These are phyloP conservation scores for Andricus curvator DNA, from an alignment of 2,888 invertebrate species.

Conservation along the genomic window DNA sequence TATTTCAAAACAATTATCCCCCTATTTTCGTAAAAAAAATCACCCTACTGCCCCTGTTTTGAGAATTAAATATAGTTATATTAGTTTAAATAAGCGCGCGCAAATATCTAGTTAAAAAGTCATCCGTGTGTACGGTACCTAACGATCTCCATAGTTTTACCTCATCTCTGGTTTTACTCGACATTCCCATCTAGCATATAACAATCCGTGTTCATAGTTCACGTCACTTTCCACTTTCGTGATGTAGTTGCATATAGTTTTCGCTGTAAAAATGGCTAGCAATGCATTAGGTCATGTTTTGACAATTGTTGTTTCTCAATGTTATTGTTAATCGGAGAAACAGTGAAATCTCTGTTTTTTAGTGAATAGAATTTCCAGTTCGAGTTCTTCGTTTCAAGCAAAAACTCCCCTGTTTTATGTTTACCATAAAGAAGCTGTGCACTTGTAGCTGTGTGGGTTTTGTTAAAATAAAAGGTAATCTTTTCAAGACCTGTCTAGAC, in stretches of 20 bases:
- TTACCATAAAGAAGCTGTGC: conserved; percentile 11
- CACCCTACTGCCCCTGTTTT: too few relatives aligned
- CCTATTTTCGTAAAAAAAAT: too few relatives aligned
- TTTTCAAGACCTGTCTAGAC: conserved; percentile 36
- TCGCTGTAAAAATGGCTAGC: conserved; percentile 21
- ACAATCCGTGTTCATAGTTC: conserved; percentile 11
- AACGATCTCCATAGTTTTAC: too few relatives aligned
- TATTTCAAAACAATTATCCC: too few relatives aligned
- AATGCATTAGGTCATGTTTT: conserved; percentile 9
- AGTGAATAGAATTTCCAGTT: conserved; percentile 1
- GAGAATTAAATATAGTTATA: too few relatives aligned
- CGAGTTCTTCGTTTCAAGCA: not conserved
- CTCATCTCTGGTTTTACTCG: too few relatives aligned
- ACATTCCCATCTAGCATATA: not conserved
- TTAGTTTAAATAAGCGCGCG: too few relatives aligned
- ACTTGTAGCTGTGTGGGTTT: conserved; percentile 28
- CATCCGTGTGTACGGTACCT: too few relatives aligned
- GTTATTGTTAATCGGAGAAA: not conserved
- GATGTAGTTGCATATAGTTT: conserved; percentile 7
- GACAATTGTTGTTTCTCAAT: conserved; percentile 7
- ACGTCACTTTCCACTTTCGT: conserved; percentile 12
- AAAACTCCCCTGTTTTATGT: conserved; percentile 5
- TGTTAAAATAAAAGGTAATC: conserved; percentile 38
- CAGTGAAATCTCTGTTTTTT: not conserved
- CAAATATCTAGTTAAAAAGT: too few relatives aligned